Evolutionary conservation across 2,113 vertebrate species (phyloP), one percentile per base, ranked within the genome.

Genomic region (Cyprinus carpio): DNA sequence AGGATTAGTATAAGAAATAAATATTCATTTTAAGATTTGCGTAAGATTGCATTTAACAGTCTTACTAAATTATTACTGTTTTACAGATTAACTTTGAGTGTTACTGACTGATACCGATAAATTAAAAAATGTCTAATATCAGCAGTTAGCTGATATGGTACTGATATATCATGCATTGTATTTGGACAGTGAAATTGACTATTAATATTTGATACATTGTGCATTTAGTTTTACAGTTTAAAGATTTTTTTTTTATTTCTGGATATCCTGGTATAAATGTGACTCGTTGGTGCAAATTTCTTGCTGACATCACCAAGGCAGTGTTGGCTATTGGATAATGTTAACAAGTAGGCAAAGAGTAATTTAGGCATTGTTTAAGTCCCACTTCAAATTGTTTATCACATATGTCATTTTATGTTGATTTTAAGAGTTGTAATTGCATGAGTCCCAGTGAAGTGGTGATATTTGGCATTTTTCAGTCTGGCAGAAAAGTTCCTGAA

Each of bases 401-500:
- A 10, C 34, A 43, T n/a, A n/a, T n/a, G 4, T 72, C 23, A 75
- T 75, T 27, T 75, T 51, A 51, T 46, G n/a, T 75, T 51, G 74
- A 74, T 29, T 65, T 65, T 81, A 43, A 81, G 37, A 5, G n/a
- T 29, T 29, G 20, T 60, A 79, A 51, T 23, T 71, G 16, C 71
- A 25, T 16, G 72, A 75, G 20, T 75, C 74, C 13, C 3, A 15
- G 6, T 25, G 20, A 82, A 34, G 46, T n/a, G 40, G 40, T 51
- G 62, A 29, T 60, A 2, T 23, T 78, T 34, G 10, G 20, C 5
- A 1, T n/a, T 56, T 56, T 56, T 75, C 56, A 49, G 12, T 86
- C 84, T 75, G 49, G 64, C 62, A 77, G 27, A 74, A 64, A 82
- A 71, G 2, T 49, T 72, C 58, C 65, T 79, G 82, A 76, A 72